These are phyloP conservation scores for Lindbergichthys nudifrons DNA, from an alignment of 2,797 vertebrate genomes.

Conservation along the genomic window DNA sequence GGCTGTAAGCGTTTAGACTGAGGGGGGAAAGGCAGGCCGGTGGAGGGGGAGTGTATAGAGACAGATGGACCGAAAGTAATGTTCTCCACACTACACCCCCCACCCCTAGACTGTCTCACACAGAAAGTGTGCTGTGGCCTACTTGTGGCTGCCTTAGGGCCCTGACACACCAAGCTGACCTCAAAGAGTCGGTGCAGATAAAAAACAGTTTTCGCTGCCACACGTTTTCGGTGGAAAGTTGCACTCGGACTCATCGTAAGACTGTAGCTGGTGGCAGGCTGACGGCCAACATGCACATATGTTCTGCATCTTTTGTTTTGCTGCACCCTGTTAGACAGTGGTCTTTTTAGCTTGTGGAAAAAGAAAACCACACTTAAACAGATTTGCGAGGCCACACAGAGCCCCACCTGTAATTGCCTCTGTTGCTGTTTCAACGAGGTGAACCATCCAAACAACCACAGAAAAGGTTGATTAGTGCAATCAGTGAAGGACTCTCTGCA, in stretches of 20 bases:
- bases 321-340: neutral
- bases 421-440: neutral
- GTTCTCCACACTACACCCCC: conserved; percentile 39
- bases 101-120: conserved; percentile 27
- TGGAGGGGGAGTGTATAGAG: conserved; percentile 24
- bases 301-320: conserved; percentile 5
- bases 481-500: neutral
- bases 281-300: conserved; percentile 6
- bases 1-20: conserved; percentile 46
- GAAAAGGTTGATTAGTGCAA: neutral
- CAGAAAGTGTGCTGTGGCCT: conserved; percentile 66
- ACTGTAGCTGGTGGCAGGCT: neutral
- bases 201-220: conserved; percentile 28
- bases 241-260: neutral
- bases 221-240: neutral
- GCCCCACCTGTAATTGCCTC: neutral
- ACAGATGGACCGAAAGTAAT: conserved; percentile 71
- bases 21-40: conserved; percentile 12
- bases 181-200: conserved; percentile 27
- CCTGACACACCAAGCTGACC: conserved; percentile 53
- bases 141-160: conserved; percentile 61
- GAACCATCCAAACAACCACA: neutral
- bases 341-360: neutral
- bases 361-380: neutral
- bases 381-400: neutral